Percentiles rank a stretch among this genome's conserved stretches.
Conservation (phyloP, 2,888 invertebrate species). For the Ochropacha duplaris region DNA sequence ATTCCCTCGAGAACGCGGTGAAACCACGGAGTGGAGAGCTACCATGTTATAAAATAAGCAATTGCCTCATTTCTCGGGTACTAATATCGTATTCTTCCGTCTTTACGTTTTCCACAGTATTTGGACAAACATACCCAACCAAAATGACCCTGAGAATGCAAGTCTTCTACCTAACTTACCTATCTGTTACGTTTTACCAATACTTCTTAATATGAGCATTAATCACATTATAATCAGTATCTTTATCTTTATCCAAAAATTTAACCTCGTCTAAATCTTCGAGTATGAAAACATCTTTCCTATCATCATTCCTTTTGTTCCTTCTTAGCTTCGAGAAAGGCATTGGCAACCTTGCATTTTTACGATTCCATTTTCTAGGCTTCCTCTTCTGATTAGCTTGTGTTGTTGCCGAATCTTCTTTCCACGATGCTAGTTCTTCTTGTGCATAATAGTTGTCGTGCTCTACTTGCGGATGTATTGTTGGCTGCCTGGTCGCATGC, state of each 20-base stretch:
- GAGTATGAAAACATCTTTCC: slow-evolving; percentile 50
- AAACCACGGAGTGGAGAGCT: no score
- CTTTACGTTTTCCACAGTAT: no score
- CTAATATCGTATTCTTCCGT: no score
- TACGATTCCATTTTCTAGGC: slow-evolving; percentile 41
- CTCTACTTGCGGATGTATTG: slow-evolving; percentile 27
- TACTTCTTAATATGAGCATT: slow-evolving; percentile 56
- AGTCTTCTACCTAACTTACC: background rate
- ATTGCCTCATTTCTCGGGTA: no score
- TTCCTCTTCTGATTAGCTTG: slow-evolving; percentile 46
- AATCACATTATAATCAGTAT: slow-evolving; percentile 49
- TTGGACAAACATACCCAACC: no score
- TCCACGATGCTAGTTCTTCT: slow-evolving; percentile 30
- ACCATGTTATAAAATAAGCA: no score
- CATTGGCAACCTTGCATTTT: slow-evolving; percentile 52
- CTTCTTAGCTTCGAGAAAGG: slow-evolving; percentile 59
- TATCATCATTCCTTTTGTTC: slow-evolving; percentile 43
- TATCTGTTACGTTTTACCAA: slow-evolving; percentile 38
- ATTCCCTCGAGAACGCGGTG: no score
- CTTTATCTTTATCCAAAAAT: slow-evolving; percentile 51
- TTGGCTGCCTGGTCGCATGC: slow-evolving; percentile 35
- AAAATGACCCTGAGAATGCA: no score
- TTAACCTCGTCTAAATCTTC: slow-evolving; percentile 66
- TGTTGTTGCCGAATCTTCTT: slow-evolving; percentile 40
- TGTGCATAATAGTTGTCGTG: slow-evolving; percentile 33